These are phyloP conservation scores for Aspidoscelis tigris DNA, from an alignment of 2,113 vertebrate species.

Conservation along the genomic window DNA sequence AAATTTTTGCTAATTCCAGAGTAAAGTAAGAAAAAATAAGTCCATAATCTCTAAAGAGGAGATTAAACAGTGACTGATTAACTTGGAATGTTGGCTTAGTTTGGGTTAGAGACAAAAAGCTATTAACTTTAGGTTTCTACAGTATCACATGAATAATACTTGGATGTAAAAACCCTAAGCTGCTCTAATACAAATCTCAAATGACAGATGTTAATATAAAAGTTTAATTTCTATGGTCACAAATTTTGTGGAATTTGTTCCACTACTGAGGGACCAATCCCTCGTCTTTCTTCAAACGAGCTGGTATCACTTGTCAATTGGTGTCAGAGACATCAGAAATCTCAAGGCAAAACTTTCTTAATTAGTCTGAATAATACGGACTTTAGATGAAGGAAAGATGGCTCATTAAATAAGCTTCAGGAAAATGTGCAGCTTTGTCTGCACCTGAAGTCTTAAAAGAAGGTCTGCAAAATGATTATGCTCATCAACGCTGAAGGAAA, in stretches of 20 bases:
- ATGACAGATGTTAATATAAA: slow-evolving; percentile 38
- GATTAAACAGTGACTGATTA: slow-evolving; percentile 59
- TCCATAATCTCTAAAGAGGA: slow-evolving; percentile 52
- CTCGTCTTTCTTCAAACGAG: no score
- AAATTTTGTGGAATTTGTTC: slow-evolving; percentile 42
- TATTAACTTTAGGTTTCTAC: slow-evolving; percentile 34
- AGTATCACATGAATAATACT: slow-evolving; percentile 56
- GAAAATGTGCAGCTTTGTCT: not conserved
- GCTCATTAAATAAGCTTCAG: not conserved
- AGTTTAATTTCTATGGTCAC: slow-evolving; percentile 43
- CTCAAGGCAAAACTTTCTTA: not conserved
- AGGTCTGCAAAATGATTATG: no score
- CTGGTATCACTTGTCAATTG: not conserved
- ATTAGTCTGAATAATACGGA: not conserved
- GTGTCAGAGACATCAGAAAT: not conserved
- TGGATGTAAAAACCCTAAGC: slow-evolving; percentile 54
- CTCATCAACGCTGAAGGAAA: no score
- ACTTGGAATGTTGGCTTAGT: slow-evolving; percentile 46
- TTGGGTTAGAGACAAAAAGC: slow-evolving; percentile 44
- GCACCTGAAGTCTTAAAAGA: no score
- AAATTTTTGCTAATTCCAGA: not conserved
- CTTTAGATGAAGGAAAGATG: not conserved
- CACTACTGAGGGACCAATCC: slow-evolving; percentile 15
- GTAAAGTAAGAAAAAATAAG: slow-evolving; percentile 29
- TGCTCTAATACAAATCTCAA: slow-evolving; percentile 52